Percentiles rank a stretch among this genome's conserved stretches.
Evolutionary conservation across 1,140 invertebrate species (phyloP).

Genomic region (Helicorthomorpha holstii): DNA sequence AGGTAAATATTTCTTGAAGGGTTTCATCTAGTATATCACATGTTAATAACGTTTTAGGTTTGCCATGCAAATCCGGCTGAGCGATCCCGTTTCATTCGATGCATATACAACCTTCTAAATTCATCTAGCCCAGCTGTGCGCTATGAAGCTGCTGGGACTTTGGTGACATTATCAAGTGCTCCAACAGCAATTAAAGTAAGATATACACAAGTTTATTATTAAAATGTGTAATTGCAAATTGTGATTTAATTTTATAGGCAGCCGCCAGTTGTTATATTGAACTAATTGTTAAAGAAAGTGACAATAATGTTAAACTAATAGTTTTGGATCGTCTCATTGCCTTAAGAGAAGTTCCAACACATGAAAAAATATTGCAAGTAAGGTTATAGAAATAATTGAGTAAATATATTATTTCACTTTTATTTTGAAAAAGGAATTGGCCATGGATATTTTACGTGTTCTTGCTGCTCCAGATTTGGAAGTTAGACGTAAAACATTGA

Average conservation of each 20-base stretch:
- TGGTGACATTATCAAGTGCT: conserved; percentile 94
- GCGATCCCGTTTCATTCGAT: conserved; percentile 88
- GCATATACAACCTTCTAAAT: conserved; percentile 95
- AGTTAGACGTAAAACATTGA: conserved; percentile 73
- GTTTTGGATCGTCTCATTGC: conserved; percentile 86
- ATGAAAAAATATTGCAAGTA: conserved; percentile 78
- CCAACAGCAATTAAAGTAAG: conserved; percentile 85
- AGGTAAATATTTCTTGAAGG: conserved; percentile 39
- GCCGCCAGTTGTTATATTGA: conserved; percentile 97
- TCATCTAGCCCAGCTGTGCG: conserved; percentile 89
- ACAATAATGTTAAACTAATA: conserved; percentile 99
- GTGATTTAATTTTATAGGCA: conserved; percentile 34
- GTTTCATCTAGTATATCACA: not conserved
- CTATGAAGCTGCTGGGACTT: conserved; percentile 97
- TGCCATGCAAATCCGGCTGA: conserved; percentile 95
- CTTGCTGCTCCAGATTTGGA: conserved; percentile 86
- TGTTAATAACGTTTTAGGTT: conserved; percentile 36
- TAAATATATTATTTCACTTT: not conserved
- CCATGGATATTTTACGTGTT: conserved; percentile 96
- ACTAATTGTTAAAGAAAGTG: conserved; percentile 94
- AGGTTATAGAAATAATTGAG: not conserved
- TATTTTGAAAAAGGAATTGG: conserved; percentile 46
- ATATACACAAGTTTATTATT: not conserved
- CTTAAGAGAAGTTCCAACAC: conserved; percentile 65
- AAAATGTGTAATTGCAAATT: conserved; percentile 1